A percentile compares a stretch with the other conserved stretches of the same genome.
These are phyloP conservation scores for Morone saxatilis DNA, from an alignment of 2,113 vertebrate genomes.

Conservation along the genomic window DNA sequence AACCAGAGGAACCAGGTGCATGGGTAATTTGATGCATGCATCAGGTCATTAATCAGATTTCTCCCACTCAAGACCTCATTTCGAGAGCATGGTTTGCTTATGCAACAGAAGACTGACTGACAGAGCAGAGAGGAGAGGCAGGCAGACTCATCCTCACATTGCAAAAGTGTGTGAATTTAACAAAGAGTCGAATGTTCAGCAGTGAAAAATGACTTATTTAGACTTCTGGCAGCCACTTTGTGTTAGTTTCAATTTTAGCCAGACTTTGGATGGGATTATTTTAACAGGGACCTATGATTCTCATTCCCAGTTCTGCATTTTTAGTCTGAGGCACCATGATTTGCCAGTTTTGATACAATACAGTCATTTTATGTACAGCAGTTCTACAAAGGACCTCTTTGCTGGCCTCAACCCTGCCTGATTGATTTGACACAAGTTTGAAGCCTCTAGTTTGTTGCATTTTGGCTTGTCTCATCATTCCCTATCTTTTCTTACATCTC, in stretches of 20 bases:
- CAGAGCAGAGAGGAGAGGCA: too few relatives aligned
- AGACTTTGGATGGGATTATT: not conserved
- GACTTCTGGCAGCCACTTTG: not conserved
- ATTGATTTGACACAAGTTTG: not conserved
- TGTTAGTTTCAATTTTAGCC: not conserved
- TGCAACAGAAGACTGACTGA: too few relatives aligned
- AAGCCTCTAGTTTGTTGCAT: not conserved
- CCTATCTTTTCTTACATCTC: constrained; percentile 36
- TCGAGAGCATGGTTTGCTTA: too few relatives aligned
- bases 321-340: too few relatives aligned
- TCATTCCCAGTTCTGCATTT: too few relatives aligned
- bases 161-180: not conserved
- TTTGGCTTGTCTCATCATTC: constrained; percentile 10
- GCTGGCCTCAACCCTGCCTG: not conserved
- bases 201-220: not conserved
- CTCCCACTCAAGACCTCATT: too few relatives aligned
- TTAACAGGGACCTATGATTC: not conserved
- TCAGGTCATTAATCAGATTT: too few relatives aligned
- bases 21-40: too few relatives aligned
- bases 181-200: not conserved
- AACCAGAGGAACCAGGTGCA: too few relatives aligned
- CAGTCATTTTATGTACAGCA: not conserved
- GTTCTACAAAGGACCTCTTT: not conserved
- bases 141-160: not conserved
- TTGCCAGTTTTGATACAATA: too few relatives aligned